A percentile compares a stretch with the other conserved stretches of the same genome.
Evolutionary conservation across 2,797 vertebrate species (phyloP).

Genomic region (Chelonia mydas): DNA sequence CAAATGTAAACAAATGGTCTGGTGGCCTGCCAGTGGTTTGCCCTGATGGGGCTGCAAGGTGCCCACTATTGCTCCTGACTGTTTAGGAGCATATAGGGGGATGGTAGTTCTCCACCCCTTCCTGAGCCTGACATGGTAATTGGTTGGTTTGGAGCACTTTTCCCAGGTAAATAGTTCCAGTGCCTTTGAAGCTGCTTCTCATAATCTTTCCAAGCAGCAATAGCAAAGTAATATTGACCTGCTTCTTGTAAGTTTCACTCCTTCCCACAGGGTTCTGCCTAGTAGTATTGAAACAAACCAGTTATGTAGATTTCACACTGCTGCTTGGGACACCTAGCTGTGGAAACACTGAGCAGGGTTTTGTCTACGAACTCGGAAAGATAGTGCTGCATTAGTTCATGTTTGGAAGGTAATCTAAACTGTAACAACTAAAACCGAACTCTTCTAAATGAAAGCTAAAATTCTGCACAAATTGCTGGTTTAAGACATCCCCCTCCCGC

Average conservation of each 20-base stretch:
- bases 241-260: neutral
- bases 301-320: neutral
- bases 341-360: conserved; percentile 34
- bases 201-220: neutral
- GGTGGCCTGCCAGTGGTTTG: too few relatives aligned
- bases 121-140: neutral
- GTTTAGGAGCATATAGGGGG: neutral
- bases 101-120: neutral
- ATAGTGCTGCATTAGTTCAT: neutral
- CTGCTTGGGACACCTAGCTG: conserved; percentile 15
- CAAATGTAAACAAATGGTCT: too few relatives aligned
- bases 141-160: neutral
- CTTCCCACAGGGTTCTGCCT: conserved; percentile 10
- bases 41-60: too few relatives aligned
- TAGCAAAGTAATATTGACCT: neutral
- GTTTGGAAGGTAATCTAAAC: accelerated
- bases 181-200: neutral
- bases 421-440: neutral
- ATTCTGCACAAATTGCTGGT: neutral
- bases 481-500: neutral
- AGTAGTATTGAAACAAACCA: conserved; percentile 18
- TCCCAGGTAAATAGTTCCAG: neutral
- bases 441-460: neutral
- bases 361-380: neutral
- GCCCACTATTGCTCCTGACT: too few relatives aligned